phyloP scores from a whole-genome alignment of 2,888 invertebrate genomes.

The Panopea generosa region DNA sequence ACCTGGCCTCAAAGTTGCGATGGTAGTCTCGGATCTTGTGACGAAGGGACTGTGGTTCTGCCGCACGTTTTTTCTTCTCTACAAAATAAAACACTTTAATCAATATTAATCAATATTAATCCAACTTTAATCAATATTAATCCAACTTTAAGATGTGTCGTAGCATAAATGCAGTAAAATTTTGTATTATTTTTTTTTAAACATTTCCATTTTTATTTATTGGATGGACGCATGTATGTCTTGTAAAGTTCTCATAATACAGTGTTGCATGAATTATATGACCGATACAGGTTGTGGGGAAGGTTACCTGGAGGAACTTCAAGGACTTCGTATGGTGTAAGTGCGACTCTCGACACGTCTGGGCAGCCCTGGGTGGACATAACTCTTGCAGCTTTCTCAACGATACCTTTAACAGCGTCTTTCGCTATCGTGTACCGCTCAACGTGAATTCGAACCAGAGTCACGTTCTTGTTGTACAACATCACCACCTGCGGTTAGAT shows the following conservation, averaged over 20 bases:
- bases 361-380: slow-evolving; percentile 43
- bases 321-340: slow-evolving; percentile 34
- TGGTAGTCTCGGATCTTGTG: slow-evolving; percentile 29
- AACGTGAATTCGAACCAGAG: slow-evolving; percentile 40
- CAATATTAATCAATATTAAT: neutral
- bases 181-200: too few relatives aligned
- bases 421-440: slow-evolving; percentile 28
- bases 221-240: too few relatives aligned
- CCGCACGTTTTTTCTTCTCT: slow-evolving; percentile 31
- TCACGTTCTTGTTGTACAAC: slow-evolving; percentile 49
- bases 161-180: too few relatives aligned
- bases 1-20: slow-evolving; percentile 26
- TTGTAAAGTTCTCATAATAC: too few relatives aligned
- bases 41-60: slow-evolving; percentile 19
- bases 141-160: too few relatives aligned
- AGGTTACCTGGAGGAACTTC: slow-evolving; percentile 36
- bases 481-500: slow-evolving; percentile 34
- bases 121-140: too few relatives aligned
- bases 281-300: too few relatives aligned
- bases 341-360: slow-evolving; percentile 27
- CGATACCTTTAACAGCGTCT: slow-evolving; percentile 33
- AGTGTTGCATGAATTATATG: too few relatives aligned
- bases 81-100: neutral
- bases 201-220: too few relatives aligned
- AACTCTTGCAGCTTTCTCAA: slow-evolving; percentile 33